Evolutionary conservation across 2,113 vertebrate species (phyloP).

Genomic region (Sapajus apella): DNA sequence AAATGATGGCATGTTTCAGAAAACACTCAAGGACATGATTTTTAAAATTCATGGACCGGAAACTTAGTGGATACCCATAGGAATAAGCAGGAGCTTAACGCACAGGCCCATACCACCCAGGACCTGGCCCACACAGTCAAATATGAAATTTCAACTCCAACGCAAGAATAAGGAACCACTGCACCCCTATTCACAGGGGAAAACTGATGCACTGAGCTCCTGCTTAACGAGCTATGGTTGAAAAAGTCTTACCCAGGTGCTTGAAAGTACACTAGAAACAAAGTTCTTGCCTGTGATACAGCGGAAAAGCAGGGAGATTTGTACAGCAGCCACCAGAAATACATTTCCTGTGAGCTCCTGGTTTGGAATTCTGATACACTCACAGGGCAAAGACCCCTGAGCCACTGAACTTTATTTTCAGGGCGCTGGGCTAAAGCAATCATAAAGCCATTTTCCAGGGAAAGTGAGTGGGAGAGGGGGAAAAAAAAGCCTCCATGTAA

Average conservation of each 20-base stretch:
- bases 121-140: background rate
- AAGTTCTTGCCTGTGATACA: background rate
- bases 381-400: background rate
- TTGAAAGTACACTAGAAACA: background rate
- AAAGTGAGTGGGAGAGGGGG: background rate
- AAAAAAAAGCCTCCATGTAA: background rate
- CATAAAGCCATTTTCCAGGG: background rate
- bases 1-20: background rate
- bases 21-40: background rate
- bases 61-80: background rate
- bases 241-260: background rate
- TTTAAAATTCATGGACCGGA: background rate
- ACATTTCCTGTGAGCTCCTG: background rate
- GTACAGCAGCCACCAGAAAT: background rate
- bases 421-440: background rate
- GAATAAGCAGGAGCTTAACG: background rate
- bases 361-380: background rate
- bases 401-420: background rate
- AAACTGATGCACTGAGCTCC: background rate
- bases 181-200: background rate
- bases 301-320: background rate
- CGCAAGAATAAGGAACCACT: background rate
- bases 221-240: background rate
- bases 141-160: conserved; percentile 16
- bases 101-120: background rate